Evolutionary conservation across 2,888 invertebrate species (phyloP).

Genomic region (Mellilla xanthometata): DNA sequence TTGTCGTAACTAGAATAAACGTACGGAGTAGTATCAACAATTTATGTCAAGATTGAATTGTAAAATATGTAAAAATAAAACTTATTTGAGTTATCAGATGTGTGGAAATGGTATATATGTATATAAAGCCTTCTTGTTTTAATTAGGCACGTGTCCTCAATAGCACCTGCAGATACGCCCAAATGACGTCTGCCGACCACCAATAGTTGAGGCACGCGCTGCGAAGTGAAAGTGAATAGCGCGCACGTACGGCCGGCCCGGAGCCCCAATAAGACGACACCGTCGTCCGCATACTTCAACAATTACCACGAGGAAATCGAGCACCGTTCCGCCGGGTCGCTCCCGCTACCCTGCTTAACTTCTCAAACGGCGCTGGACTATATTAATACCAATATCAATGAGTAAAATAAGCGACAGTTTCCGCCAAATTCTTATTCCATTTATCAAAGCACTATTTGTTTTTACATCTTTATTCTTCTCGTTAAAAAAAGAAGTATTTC

Average conservation of each 20-base stretch:
- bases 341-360: constrained; percentile 43
- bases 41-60: no score
- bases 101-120: no score
- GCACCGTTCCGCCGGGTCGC: constrained; percentile 57
- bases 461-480: no score
- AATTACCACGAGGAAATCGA: constrained; percentile 80
- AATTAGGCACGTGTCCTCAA: constrained; percentile 42
- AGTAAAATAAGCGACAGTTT: no score
- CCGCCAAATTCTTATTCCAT: no score
- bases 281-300: constrained; percentile 78
- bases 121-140: background rate
- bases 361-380: constrained; percentile 20
- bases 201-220: constrained; percentile 64
- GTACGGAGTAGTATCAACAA: no score
- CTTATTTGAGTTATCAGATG: background rate
- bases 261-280: constrained; percentile 79
- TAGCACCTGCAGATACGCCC: constrained; percentile 45
- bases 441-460: no score
- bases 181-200: constrained; percentile 50
- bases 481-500: no score
- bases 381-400: no score
- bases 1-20: background rate
- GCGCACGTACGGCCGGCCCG: constrained; percentile 71
- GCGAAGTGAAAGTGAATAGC: constrained; percentile 78
- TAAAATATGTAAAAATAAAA: background rate